Conservation (phyloP, 2,113 vertebrate genomes). For the Trinectes maculatus region DNA sequence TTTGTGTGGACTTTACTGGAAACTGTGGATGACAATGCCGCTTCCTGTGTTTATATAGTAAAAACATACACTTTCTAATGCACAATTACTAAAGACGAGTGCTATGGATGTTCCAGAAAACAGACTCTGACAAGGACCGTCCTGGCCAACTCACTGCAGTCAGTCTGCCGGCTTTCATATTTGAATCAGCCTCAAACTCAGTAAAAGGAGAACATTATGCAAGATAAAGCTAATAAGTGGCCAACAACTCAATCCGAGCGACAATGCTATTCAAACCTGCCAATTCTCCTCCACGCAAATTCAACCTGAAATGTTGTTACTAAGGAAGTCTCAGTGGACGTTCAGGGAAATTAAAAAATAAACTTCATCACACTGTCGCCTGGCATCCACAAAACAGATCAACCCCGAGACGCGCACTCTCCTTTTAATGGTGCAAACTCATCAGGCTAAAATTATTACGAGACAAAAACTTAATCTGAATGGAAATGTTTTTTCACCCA, state of each 20-base stretch:
- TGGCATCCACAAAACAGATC: slow-evolving; percentile 21
- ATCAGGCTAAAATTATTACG: slow-evolving; percentile 48
- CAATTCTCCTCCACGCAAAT: slow-evolving; percentile 1
- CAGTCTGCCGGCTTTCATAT: slow-evolving; percentile 19
- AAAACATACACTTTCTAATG: slow-evolving; percentile 60
- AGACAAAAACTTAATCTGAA: slow-evolving; percentile 38
- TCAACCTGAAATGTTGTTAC: slow-evolving; percentile 24
- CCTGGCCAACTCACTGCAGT: not conserved
- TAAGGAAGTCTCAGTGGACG: slow-evolving; percentile 27
- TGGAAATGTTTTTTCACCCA: slow-evolving; percentile 49
- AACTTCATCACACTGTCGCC: slow-evolving; percentile 38
- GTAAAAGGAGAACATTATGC: slow-evolving; percentile 45
- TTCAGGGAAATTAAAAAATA: slow-evolving; percentile 41
- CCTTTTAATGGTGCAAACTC: slow-evolving; percentile 33
- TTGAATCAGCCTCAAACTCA: slow-evolving; percentile 34
- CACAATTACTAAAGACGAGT: slow-evolving; percentile 35
- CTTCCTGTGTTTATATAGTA: slow-evolving; percentile 72
- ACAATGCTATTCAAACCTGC: slow-evolving; percentile 41
- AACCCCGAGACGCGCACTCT: slow-evolving; percentile 28
- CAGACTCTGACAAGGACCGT: slow-evolving; percentile 9
- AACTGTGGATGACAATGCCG: slow-evolving; percentile 77
- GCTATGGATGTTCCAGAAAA: slow-evolving; percentile 45
- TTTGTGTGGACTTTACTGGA: slow-evolving; percentile 78
- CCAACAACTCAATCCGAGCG: slow-evolving; percentile 37
- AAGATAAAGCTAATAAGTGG: slow-evolving; percentile 58